A percentile compares a stretch with the other conserved stretches of the same genome.
These are phyloP conservation scores for Temnopleurus reevesii DNA, from an alignment of 53 echinoderm and acorn worm species.

Conservation along the genomic window DNA sequence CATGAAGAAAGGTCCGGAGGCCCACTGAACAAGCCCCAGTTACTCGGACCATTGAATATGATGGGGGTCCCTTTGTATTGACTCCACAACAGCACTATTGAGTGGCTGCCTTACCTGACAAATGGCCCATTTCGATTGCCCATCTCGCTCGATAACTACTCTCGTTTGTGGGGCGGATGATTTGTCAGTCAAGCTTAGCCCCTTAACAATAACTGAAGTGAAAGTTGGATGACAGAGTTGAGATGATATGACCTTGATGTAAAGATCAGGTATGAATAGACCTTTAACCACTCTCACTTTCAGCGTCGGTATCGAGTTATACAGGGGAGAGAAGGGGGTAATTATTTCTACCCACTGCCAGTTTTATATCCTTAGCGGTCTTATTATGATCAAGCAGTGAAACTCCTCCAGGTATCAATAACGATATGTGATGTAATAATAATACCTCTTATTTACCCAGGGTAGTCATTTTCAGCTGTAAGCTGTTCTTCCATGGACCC, in stretches of 20 bases:
- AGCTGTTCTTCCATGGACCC: no score
- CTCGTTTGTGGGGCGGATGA: constrained; percentile 20
- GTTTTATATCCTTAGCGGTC: no score
- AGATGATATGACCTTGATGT: constrained; percentile 9
- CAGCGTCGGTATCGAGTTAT: not conserved
- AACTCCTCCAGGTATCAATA: no score
- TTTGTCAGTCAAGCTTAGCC: constrained; percentile 57
- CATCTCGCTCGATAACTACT: constrained; percentile 49
- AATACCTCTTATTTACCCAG: no score
- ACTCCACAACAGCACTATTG: constrained; percentile 38
- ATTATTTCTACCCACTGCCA: no score
- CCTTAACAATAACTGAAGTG: constrained; percentile 3
- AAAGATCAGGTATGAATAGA: not conserved
- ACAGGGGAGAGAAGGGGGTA: not conserved
- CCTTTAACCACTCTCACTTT: not conserved
- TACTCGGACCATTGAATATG: not conserved
- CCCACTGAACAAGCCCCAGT: constrained; percentile 4
- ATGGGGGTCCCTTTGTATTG: constrained; percentile 12
- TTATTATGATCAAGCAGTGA: no score
- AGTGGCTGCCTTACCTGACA: constrained; percentile 4
- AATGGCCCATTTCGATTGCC: constrained; percentile 52
- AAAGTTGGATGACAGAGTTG: not conserved
- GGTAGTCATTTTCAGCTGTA: no score
- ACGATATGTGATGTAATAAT: no score
- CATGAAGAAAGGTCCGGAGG: constrained; percentile 24